Base-by-base conservation (phyloP, 2,888 invertebrate genomes). In the Temnothorax rugatulus region DNA sequence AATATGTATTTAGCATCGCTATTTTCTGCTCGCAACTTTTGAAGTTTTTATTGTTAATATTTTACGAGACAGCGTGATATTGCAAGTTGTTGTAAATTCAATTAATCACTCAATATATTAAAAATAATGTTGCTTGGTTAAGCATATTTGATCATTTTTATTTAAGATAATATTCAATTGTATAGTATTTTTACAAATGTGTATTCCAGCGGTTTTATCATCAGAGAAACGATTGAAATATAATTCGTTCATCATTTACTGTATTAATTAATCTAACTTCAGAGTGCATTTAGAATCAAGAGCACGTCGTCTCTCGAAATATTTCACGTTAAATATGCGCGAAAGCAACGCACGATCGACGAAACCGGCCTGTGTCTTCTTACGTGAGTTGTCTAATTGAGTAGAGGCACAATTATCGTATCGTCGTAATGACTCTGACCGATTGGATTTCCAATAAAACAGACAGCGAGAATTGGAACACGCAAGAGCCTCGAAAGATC, bases 141-240 rank as follows among this genome's bases (percentile, higher is more conserved):
- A 38, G 21, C 9, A n/a, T n/a, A 71, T 71, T 52, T 52, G 21
- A 54, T 9, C 25, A 71, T 71, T 64, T 41, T 41, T 15, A 44
- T 21, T 66, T 66, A 44, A 66, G 44, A 44, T 25, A 4, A 52
- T 13, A 52, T 38, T 21, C 4, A 52, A 52, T 69, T 34, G 4
- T 52, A 15, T 25, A 9, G 9, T 38, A 29, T 29, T 3, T 29
- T 29, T 29, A 41, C 41, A 18, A 54, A 73, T 57, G 34, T 54
- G 34, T 21, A 38, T 25, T 73, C 5, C 38, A 25, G 7, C 34
- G 34, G 13, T 71, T 50, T 4, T 18, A 63, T 38, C 2, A 11
- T 18, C 11, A 68, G 18, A 47, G 3, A 50, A 34, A 69, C 2
- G 2, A 68, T 50, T 4, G 1, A 29, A 50, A 68, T 68, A 50